Evolutionary conservation across 2,888 invertebrate species (phyloP), one percentile per base, ranked within the genome.

Genomic region (Sinopyrophorus schimmeli): DNA sequence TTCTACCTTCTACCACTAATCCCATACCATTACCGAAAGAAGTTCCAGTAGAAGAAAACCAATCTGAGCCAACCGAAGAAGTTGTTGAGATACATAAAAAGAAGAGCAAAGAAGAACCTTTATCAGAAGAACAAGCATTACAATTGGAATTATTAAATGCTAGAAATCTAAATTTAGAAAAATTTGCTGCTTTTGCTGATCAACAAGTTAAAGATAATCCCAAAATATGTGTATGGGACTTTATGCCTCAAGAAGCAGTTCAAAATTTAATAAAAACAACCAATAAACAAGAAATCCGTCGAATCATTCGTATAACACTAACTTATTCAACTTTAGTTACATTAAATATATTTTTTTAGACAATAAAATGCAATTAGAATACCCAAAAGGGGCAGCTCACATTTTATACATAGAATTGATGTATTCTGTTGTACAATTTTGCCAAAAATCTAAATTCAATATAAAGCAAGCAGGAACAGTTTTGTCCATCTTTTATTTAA

Each of bases 401-500:
- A 54, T 60, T 10, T 48, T 73, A n/a, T 61, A 65, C 24, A 51
- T 64, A 7, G 70, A 72, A 54, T 51, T 72, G 15, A 64, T 74
- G 47, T 62, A 65, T 37, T 67, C 62, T 24, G 63, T 63, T 0
- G 51, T 58, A 15, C 68, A 67, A 57, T 73, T 70, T 56, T 68
- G 68, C 34, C 61, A 61, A 48, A 58, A 53, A 37, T 48, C 53
- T 2, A 44, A 57, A 9, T 69, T 67, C 44, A 59, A 53, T 37
- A 12, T 62, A 7, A 57, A 63, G 37, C 69, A 73, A 63, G 57
- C 60, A 18, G 70, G 68, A 20, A 61, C 69, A 1, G 35, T 71
- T n/a, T 55, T 73, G 15, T 69, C 71, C 1, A 67, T 69, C 32
- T 70, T 71, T 50, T 72, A 70, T 55, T 51, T 69, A 42, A 69